Evolutionary conservation across 2,888 invertebrate genomes (phyloP).

Genomic region (Drosophila trichaetosa): DNA sequence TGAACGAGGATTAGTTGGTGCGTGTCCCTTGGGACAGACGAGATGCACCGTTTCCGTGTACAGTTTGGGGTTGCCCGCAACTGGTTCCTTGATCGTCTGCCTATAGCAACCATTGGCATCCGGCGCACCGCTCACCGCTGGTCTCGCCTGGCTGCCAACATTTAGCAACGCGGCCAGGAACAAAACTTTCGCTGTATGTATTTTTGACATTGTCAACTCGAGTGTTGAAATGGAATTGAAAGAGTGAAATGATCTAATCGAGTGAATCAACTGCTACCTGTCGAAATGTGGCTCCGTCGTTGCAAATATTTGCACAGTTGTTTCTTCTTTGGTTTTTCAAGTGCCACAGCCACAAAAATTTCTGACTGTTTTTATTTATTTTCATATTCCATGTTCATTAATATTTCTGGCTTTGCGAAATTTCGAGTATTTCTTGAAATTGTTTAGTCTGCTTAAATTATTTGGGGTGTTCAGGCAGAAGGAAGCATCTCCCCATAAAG

Average conservation of each 20-base stretch:
- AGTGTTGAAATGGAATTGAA: conserved; percentile 1
- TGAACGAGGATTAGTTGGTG: conserved; percentile 21
- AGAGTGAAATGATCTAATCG: conserved; percentile 13
- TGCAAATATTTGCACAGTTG: conserved; percentile 62
- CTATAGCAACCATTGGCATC: conserved; percentile 64
- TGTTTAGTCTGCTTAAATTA: not conserved
- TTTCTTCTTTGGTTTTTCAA: not conserved
- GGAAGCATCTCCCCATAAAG: too few species aligned
- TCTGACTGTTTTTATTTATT: conserved; percentile 36
- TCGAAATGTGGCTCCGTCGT: conserved; percentile 40
- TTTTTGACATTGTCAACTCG: conserved; percentile 43
- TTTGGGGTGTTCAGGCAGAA: too few species aligned
- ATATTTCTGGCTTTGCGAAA: not conserved
- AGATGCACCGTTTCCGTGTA: conserved; percentile 65
- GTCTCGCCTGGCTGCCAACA: conserved; percentile 43
- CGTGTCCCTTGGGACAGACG: conserved; percentile 51
- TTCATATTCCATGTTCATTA: conserved; percentile 11
- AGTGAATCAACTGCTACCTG: conserved; percentile 33
- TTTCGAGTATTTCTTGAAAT: not conserved
- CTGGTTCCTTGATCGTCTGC: conserved; percentile 63
- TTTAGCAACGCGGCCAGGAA: conserved; percentile 44
- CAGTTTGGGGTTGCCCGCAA: conserved; percentile 37
- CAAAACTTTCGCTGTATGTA: conserved; percentile 32
- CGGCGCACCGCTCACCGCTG: conserved; percentile 21
- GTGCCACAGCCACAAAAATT: conserved; percentile 14